phyloP scores from a whole-genome alignment of 2,113 vertebrate genomes.

The Furnarius figulus region DNA sequence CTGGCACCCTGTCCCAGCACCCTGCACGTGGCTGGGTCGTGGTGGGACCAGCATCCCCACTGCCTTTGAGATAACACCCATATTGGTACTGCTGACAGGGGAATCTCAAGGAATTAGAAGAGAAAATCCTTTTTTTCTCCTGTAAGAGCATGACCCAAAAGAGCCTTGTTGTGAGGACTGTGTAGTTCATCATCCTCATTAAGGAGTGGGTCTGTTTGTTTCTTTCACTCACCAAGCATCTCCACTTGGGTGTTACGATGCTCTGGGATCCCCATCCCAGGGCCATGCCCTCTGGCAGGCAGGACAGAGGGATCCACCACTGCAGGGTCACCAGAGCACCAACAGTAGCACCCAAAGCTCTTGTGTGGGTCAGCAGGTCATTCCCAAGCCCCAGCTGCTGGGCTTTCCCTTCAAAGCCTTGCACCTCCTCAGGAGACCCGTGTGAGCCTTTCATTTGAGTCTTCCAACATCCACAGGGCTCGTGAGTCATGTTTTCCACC shows the following conservation, averaged over 20 bases:
- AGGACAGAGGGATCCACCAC: background rate
- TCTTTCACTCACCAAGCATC: background rate
- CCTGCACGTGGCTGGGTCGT: background rate
- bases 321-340: background rate
- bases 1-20: background rate
- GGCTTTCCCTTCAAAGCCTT: background rate
- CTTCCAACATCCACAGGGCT: background rate
- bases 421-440: background rate
- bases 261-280: background rate
- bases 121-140: background rate
- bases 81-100: background rate
- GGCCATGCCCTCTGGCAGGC: fast-evolving
- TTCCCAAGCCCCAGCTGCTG: background rate
- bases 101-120: background rate
- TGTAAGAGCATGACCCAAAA: background rate
- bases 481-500: slow-evolving; percentile 59
- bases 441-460: background rate
- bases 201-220: background rate
- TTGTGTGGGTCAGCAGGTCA: background rate
- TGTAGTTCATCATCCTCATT: background rate
- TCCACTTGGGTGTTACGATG: fast-evolving
- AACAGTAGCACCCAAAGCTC: background rate
- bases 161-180: fast-evolving
- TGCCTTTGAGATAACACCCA: background rate
- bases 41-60: too few species aligned